Percentiles rank a stretch among this genome's conserved stretches.
Evolutionary conservation across 2,888 invertebrate genomes (phyloP).

Genomic region (Morpho helenor): DNA sequence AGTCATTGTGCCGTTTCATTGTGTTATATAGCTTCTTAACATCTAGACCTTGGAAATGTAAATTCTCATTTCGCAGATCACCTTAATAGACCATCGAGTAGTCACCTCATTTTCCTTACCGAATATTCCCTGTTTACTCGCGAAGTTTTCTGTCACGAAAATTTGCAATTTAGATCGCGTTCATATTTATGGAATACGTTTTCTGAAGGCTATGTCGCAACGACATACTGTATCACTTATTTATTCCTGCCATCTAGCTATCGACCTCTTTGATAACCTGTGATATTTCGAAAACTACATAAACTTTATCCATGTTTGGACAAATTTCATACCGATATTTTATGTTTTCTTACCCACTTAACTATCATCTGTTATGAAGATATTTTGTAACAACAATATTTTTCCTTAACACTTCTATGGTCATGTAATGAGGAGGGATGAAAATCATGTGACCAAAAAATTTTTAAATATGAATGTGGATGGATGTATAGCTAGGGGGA

Average conservation of each 20-base stretch:
- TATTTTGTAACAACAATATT: no score
- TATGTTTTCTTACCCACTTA: no score
- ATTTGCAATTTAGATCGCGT: conserved; percentile 24
- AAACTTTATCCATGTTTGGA: no score
- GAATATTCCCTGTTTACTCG: conserved; percentile 20
- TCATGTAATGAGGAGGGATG: no score
- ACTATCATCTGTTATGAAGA: no score
- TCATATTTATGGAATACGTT: conserved; percentile 25
- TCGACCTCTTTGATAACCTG: conserved; percentile 11
- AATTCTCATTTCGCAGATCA: background rate
- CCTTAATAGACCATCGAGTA: background rate
- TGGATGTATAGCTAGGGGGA: no score
- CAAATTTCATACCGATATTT: no score
- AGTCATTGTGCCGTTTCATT: no score
- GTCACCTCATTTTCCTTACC: conserved; percentile 17
- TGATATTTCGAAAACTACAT: background rate
- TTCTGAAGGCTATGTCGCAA: conserved; percentile 23
- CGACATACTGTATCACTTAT: conserved; percentile 25
- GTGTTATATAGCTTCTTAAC: no score
- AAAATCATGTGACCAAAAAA: no score
- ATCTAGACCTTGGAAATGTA: background rate
- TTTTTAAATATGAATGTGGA: no score
- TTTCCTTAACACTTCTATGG: no score
- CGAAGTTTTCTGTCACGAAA: conserved; percentile 19
- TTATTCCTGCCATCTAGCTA: conserved; percentile 20